Conservation (phyloP, 2,888 invertebrate genomes). For the Lypha dubia region DNA sequence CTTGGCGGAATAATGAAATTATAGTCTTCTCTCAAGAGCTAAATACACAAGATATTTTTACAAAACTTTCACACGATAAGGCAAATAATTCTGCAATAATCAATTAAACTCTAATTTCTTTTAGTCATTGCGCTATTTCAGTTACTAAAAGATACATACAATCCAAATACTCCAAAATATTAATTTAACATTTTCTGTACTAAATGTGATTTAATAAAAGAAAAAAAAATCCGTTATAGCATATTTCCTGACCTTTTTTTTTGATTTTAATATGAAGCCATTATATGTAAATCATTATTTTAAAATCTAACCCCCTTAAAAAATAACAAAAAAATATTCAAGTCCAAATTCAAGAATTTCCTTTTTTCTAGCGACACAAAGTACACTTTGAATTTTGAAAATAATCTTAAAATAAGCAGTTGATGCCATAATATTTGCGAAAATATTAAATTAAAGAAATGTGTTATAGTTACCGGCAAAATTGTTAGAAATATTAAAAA, state of each 20-base stretch:
- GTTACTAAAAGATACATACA: too few relatives aligned
- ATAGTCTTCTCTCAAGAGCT: too few relatives aligned
- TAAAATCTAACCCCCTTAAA: not conserved
- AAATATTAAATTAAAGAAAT: constrained; percentile 24
- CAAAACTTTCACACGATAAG: too few relatives aligned
- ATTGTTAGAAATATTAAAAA: constrained; percentile 19
- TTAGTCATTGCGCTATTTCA: too few relatives aligned
- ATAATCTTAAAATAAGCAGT: constrained; percentile 42
- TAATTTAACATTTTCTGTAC: too few relatives aligned
- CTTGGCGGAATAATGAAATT: too few relatives aligned
- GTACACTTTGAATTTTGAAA: constrained; percentile 79
- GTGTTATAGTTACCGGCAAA: constrained; percentile 1
- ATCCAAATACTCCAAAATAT: too few relatives aligned
- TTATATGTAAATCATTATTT: not conserved
- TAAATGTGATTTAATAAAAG: not conserved
- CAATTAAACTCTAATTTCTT: too few relatives aligned
- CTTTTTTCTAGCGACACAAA: constrained; percentile 81
- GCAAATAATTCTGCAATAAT: too few relatives aligned
- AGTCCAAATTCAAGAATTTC: constrained; percentile 80
- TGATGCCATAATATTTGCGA: constrained; percentile 43
- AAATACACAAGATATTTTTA: too few relatives aligned
- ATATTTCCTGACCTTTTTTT: not conserved
- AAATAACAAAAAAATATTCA: constrained; percentile 73
- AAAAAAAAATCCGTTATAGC: not conserved
- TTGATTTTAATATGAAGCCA: not conserved